Evolutionary conservation across 2,113 vertebrate genomes (phyloP), one percentile per base, ranked within the genome.

Genomic region (Microtus ochrogaster): DNA sequence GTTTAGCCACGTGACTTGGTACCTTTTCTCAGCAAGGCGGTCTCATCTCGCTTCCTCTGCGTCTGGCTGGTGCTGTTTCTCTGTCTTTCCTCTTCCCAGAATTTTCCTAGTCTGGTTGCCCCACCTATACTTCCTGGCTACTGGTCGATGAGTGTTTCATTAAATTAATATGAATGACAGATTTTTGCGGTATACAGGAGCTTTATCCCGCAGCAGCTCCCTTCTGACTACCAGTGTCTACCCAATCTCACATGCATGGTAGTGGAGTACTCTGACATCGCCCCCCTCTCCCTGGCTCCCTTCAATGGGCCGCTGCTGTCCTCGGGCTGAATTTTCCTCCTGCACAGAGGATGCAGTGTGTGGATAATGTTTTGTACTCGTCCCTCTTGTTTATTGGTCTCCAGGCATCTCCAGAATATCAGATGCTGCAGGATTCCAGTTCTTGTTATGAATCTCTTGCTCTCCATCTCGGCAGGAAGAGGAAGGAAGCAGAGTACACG

Each of bases 401-500:
- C 52, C 94, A 99, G 99, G 98, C 98, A 36, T 99, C 99, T 87
- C 88, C 94, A 92, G 99, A 99, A 36, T 99, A 99, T 97, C 99
- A 99, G 97, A 99, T 98, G 92, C 99, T 99, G 41, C 99, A 99
- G 96, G 99, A 99, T 89, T 98, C 97, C 96, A 99, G 99, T 92
- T 99, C 99, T 66, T 99, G 98, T 98, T 99, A 99, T 0, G 99
- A 99, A 91, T 98, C 98, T 61, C 98, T 99, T 94, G 98, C 98
- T 90, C 98, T 99, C 79, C 98, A 99, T 96, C 98, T 99, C 39
- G 99, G 99, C 98, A 99, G 99, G 94, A 99, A 98, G 97, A 99
- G 98, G 89, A 99, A 99, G 95, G 99, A 99, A 96, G 99, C 99
- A 0, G 99, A 99, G 58, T 99, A 99, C 97, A 99, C 99, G 0